A percentile compares a stretch with the other conserved stretches of the same genome.
These are phyloP conservation scores for Sarcophaga peregrina DNA, from an alignment of 1,140 invertebrate species.

Conservation along the genomic window DNA sequence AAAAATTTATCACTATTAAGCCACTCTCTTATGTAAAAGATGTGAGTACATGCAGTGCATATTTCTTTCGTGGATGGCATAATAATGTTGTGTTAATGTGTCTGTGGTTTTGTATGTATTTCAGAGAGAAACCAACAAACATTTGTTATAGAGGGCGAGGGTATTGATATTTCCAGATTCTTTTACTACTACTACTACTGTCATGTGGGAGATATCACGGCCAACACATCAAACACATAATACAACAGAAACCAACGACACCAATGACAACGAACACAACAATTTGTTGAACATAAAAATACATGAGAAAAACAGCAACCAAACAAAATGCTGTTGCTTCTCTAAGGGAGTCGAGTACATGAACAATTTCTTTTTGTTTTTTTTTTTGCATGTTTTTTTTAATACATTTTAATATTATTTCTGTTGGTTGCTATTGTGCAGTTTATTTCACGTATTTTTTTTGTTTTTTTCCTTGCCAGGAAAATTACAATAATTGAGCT, in stretches of 20 bases:
- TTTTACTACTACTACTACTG: background rate
- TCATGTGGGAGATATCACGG: slow-evolving; percentile 13
- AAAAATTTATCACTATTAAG: too few relatives aligned
- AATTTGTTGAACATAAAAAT: background rate
- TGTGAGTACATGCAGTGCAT: too few relatives aligned
- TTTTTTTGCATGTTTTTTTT: background rate
- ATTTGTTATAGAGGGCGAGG: too few relatives aligned
- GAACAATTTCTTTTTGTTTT: background rate
- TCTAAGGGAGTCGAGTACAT: background rate
- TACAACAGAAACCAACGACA: too few relatives aligned
- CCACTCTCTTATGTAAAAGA: too few relatives aligned
- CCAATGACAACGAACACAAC: too few relatives aligned
- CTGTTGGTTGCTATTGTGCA: too few relatives aligned
- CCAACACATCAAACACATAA: background rate
- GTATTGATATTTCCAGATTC: background rate
- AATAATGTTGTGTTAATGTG: background rate
- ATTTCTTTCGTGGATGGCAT: too few relatives aligned
- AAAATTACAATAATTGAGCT: slow-evolving; percentile 15
- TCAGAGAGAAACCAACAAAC: too few relatives aligned
- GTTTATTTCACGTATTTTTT: background rate
- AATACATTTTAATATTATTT: too few relatives aligned
- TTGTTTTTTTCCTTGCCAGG: too few relatives aligned
- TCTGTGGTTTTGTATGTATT: slow-evolving; percentile 9
- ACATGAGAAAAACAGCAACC: background rate
- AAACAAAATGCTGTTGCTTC: background rate